Conservation (phyloP, 2,113 vertebrate genomes). For the Hymenochirus boettgeri region DNA sequence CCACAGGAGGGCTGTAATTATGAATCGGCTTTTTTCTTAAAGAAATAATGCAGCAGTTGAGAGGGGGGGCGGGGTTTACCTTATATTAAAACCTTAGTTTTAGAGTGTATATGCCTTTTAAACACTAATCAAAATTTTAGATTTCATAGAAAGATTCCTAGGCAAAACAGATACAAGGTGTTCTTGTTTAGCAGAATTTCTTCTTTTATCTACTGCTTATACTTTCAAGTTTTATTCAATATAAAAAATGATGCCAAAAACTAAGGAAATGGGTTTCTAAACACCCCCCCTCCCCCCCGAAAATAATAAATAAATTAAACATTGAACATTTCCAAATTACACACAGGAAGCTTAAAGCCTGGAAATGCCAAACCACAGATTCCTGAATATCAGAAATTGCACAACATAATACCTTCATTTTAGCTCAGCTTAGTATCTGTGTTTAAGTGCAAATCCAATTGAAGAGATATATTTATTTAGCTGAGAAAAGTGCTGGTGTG, state of each 20-base stretch:
- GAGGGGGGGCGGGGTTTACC: too few species aligned
- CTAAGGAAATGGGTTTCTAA: conserved; percentile 35
- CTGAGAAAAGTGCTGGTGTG: not conserved
- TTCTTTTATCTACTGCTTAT: conserved; percentile 5
- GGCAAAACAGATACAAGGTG: not conserved
- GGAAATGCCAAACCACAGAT: conserved; percentile 34
- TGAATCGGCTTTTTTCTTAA: too few species aligned
- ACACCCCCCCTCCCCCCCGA: conserved; percentile 28
- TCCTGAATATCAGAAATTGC: conserved; percentile 31
- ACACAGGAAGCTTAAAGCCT: conserved; percentile 38
- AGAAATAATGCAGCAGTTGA: too few species aligned
- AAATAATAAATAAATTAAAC: conserved; percentile 40
- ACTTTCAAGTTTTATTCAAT: not conserved
- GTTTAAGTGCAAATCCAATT: conserved; percentile 7
- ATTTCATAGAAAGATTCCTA: not conserved
- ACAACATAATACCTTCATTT: conserved; percentile 22
- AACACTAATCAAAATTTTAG: not conserved
- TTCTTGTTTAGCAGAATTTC: not conserved
- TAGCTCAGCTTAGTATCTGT: not conserved
- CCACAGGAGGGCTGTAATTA: too few species aligned
- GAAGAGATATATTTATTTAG: not conserved
- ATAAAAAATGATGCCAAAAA: conserved; percentile 20
- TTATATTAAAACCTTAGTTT: too few species aligned
- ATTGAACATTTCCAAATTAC: conserved; percentile 30
- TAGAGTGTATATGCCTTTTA: not conserved